Evolutionary conservation across 2,113 vertebrate species (phyloP).

Genomic region (Propithecus coquereli): DNA sequence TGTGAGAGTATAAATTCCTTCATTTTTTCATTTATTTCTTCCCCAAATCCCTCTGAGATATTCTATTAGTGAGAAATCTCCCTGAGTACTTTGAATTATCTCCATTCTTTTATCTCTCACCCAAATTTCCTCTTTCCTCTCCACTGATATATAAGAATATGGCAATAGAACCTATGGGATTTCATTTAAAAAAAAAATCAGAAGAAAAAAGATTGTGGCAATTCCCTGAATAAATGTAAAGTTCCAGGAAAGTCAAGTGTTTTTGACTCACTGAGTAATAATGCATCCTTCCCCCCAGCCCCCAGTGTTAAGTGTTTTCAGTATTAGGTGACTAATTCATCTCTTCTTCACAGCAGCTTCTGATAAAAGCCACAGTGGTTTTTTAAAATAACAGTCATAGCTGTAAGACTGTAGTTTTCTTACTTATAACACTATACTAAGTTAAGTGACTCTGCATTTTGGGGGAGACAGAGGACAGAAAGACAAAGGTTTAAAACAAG

Average conservation of each 20-base stretch:
- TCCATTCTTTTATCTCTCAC: neutral
- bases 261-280: conserved; percentile 27
- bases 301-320: neutral
- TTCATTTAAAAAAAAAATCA: neutral
- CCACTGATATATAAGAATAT: neutral
- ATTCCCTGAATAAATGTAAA: neutral
- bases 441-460: neutral
- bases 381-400: neutral
- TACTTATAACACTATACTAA: neutral
- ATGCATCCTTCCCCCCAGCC: neutral
- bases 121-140: neutral
- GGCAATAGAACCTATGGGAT: neutral
- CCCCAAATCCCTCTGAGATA: neutral
- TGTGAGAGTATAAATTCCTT: neutral
- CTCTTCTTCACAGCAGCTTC: neutral
- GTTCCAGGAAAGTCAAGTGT: neutral
- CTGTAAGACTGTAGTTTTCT: neutral
- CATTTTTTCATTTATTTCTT: neutral
- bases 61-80: neutral
- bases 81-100: neutral
- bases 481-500: neutral
- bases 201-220: neutral
- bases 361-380: neutral
- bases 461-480: neutral
- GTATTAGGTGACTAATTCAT: conserved; percentile 46